A percentile compares a stretch with the other conserved stretches of the same genome.
Conservation (phyloP, 2,797 vertebrate genomes). For the Scarus forsteni region DNA sequence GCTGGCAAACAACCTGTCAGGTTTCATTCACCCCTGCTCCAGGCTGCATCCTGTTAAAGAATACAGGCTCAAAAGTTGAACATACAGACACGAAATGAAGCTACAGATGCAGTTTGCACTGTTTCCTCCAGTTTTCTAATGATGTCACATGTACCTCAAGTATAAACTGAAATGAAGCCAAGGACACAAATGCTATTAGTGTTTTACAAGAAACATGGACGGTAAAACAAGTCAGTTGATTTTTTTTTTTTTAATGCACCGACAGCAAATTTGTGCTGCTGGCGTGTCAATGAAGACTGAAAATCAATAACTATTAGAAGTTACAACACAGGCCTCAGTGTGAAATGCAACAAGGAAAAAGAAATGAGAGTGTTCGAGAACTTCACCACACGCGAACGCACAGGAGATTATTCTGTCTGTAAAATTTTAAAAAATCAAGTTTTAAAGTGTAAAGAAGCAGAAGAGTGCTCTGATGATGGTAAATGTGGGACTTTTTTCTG, state of each 20-base stretch:
- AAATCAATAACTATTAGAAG: conserved; percentile 32
- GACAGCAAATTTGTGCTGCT: conserved; percentile 15
- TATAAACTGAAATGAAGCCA: conserved; percentile 25
- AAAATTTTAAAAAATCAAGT: conserved; percentile 4
- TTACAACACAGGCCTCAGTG: conserved; percentile 21
- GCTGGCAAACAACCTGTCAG: conserved; percentile 30
- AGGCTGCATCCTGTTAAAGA: conserved; percentile 30
- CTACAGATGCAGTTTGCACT: conserved; percentile 32
- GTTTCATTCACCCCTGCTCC: conserved; percentile 35
- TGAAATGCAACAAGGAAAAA: conserved; percentile 22
- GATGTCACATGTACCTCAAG: conserved; percentile 54
- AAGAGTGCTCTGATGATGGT: not conserved
- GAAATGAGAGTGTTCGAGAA: conserved; percentile 9
- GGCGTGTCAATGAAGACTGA: conserved; percentile 14
- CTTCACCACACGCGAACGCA: not conserved
- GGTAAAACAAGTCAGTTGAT: conserved; percentile 28
- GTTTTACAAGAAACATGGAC: conserved; percentile 34
- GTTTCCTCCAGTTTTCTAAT: conserved; percentile 53
- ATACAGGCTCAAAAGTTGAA: conserved; percentile 30
- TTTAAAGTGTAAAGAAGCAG: not conserved
- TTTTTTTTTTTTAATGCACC: conserved; percentile 3
- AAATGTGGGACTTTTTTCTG: not conserved
- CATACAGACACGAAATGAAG: conserved; percentile 52
- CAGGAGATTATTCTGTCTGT: not conserved
- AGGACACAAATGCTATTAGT: conserved; percentile 51